Conservation (phyloP, 1,140 invertebrate species). For the Chymomyza costata region DNA sequence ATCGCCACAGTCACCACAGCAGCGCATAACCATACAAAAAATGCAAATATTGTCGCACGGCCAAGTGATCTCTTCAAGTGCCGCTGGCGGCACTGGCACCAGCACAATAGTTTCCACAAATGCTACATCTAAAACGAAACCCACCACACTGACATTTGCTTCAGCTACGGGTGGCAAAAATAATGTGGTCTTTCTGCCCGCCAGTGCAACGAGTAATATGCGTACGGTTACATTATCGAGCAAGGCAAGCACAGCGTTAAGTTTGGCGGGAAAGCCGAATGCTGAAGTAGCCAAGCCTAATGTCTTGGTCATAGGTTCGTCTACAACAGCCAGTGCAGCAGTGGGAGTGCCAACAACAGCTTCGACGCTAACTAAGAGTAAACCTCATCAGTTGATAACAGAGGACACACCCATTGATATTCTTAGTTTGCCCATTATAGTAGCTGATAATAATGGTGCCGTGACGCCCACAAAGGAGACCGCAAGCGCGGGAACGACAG, state of each 20-base stretch:
- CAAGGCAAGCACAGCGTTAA: constrained; percentile 24
- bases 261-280: constrained; percentile 12
- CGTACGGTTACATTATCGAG: constrained; percentile 44
- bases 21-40: constrained; percentile 66
- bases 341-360: background rate
- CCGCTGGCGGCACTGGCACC: constrained; percentile 3
- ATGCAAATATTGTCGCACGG: constrained; percentile 59
- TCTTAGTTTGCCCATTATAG: constrained; percentile 70
- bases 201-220: constrained; percentile 49
- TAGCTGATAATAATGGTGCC: constrained; percentile 46
- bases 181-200: constrained; percentile 53
- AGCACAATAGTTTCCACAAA: background rate
- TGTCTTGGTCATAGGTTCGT: constrained; percentile 54
- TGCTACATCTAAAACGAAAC: constrained; percentile 25
- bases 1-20: constrained; percentile 34
- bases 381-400: constrained; percentile 75
- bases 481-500: constrained; percentile 9
- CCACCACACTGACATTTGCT: constrained; percentile 50
- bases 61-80: constrained; percentile 39
- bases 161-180: constrained; percentile 52
- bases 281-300: constrained; percentile 38
- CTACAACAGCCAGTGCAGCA: constrained; percentile 15
- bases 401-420: constrained; percentile 78
- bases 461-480: constrained; percentile 13
- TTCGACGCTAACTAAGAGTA: constrained; percentile 26